Conservation (phyloP, 2,113 vertebrate species). For the Hylia prasina region DNA sequence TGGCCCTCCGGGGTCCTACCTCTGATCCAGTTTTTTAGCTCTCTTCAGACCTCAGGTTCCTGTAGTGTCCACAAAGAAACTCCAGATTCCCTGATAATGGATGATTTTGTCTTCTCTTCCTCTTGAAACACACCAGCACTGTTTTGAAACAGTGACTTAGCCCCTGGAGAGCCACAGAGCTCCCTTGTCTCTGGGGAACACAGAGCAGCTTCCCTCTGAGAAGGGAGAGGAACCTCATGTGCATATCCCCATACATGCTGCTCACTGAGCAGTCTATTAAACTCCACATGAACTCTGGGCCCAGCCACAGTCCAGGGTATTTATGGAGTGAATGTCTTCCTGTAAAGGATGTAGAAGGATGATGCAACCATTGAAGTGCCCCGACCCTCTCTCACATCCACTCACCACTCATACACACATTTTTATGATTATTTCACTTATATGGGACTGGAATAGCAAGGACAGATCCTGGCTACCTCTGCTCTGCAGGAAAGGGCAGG, state of each 20-base stretch:
- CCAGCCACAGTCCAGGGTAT: background rate
- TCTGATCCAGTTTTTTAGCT: background rate
- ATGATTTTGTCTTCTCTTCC: background rate
- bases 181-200: background rate
- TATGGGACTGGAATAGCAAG: background rate
- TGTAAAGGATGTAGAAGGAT: background rate
- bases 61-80: background rate
- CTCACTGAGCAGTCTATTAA: background rate
- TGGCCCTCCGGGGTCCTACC: background rate
- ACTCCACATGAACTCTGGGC: background rate
- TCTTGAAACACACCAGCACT: background rate
- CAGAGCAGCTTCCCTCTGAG: background rate
- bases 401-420: background rate
- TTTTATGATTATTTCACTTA: background rate
- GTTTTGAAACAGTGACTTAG: background rate
- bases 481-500: background rate
- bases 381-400: background rate
- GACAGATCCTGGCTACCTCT: background rate
- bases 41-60: background rate
- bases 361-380: background rate
- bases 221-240: background rate
- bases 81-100: background rate
- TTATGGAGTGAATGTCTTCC: background rate
- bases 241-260: accelerated
- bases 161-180: background rate